These are phyloP conservation scores for Sebastes baramenuke DNA, from an alignment of 2,797 vertebrate genomes.

Conservation along the genomic window DNA sequence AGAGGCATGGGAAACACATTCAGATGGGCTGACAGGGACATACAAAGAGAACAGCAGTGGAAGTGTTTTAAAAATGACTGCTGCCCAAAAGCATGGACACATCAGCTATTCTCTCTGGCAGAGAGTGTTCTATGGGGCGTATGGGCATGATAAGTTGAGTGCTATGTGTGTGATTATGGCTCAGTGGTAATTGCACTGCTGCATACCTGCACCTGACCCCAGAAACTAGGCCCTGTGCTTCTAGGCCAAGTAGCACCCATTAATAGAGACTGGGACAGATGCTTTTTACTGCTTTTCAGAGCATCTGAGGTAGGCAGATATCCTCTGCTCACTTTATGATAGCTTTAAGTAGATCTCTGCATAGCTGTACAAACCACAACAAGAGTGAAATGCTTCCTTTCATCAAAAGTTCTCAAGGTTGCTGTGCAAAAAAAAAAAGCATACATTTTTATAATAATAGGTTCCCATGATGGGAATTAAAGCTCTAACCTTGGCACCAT, in stretches of 20 bases:
- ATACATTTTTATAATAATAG: constrained; percentile 7
- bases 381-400: constrained; percentile 16
- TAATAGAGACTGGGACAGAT: constrained; percentile 79
- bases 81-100: constrained; percentile 10
- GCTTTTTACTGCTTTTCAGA: constrained; percentile 57
- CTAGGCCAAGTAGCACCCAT: constrained; percentile 80
- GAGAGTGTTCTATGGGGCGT: constrained; percentile 25
- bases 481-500: constrained; percentile 1
- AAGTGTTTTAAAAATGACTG: constrained; percentile 21
- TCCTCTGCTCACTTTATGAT: constrained; percentile 33
- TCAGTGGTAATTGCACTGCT: constrained; percentile 77
- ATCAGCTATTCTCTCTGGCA: constrained; percentile 24
- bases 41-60: not conserved
- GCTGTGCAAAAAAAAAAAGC: not conserved
- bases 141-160: constrained; percentile 48
- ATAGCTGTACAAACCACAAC: constrained; percentile 9
- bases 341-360: constrained; percentile 38
- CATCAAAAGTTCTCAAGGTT: constrained; percentile 1
- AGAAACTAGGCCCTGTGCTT: constrained; percentile 81
- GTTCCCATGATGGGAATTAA: constrained; percentile 1
- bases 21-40: not conserved
- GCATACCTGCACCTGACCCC: constrained; percentile 77
- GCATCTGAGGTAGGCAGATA: constrained; percentile 57
- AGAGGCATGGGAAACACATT: not conserved
- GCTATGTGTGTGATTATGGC: constrained; percentile 64